Conservation (phyloP, 2,888 invertebrate species). For the Hydrotaea diabolus region DNA sequence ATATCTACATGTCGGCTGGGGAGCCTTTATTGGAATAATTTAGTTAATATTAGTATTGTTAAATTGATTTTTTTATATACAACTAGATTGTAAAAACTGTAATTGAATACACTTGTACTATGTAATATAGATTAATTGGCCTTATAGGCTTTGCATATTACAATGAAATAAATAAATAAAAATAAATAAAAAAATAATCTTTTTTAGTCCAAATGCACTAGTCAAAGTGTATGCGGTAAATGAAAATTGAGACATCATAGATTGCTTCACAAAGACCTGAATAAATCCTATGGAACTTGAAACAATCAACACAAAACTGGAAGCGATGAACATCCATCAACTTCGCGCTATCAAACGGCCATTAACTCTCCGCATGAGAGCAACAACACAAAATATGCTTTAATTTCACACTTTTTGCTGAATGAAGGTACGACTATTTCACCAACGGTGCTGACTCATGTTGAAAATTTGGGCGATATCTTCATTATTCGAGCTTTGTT, state of each 20-base stretch:
- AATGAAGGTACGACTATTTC: constrained; percentile 1
- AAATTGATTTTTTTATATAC: too few relatives aligned
- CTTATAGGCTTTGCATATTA: too few relatives aligned
- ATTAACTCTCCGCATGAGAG: background rate
- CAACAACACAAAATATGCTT: too few relatives aligned
- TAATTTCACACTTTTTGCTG: background rate
- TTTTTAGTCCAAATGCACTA: background rate
- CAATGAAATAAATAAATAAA: too few relatives aligned
- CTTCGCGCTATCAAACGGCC: background rate
- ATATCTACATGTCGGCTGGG: too few relatives aligned
- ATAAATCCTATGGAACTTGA: background rate
- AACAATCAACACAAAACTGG: background rate
- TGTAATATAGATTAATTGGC: too few relatives aligned
- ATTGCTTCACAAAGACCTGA: background rate
- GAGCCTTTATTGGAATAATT: too few relatives aligned
- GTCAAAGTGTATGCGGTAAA: background rate
- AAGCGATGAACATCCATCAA: background rate
- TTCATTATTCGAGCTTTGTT: constrained; percentile 13
- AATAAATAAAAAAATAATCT: too few relatives aligned
- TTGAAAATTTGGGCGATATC: background rate
- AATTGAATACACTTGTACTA: too few relatives aligned
- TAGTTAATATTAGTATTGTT: too few relatives aligned
- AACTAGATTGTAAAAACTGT: too few relatives aligned
- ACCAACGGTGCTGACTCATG: background rate
- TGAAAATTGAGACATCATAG: background rate